Conservation (phyloP, 2,888 invertebrate species). For the Aspidiotus destructor region DNA sequence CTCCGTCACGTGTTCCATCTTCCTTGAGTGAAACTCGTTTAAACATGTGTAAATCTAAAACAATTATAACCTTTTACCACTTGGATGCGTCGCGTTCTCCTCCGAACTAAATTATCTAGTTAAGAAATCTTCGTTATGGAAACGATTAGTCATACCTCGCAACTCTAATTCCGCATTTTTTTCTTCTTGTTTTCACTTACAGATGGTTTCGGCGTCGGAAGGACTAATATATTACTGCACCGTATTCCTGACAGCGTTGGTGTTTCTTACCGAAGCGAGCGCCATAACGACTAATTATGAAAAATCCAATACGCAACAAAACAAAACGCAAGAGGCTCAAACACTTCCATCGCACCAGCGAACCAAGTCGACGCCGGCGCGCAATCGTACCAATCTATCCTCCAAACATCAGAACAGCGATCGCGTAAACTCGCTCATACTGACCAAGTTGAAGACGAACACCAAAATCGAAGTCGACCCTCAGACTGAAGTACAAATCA, state of each 20-base stretch:
- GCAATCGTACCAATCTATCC: conserved; percentile 7
- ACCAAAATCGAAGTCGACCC: conserved; percentile 6
- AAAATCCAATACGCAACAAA: conserved; percentile 20
- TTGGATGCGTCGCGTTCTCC: too few species aligned
- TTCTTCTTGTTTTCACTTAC: background rate
- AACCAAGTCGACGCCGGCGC: conserved; percentile 20
- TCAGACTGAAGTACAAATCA: background rate
- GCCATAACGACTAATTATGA: conserved; percentile 30
- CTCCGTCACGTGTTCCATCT: too few species aligned
- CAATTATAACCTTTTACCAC: too few species aligned
- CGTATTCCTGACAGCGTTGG: conserved; percentile 28
- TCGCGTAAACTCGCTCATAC: conserved; percentile 12
- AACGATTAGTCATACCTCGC: too few species aligned
- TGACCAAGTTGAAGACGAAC: conserved; percentile 15
- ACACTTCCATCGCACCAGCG: conserved; percentile 3
- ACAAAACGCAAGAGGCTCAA: conserved; percentile 12
- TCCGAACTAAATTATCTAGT: too few species aligned
- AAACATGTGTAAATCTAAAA: too few species aligned
- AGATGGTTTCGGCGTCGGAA: conserved; percentile 29
- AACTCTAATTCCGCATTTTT: too few species aligned
- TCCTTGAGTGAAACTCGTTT: too few species aligned
- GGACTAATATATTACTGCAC: conserved; percentile 29
- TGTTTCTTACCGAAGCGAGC: conserved; percentile 28
- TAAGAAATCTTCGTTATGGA: too few species aligned
- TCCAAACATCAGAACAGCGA: conserved; percentile 28